These are phyloP conservation scores for Pseudochaenichthys georgianus DNA, from an alignment of 2,797 vertebrate genomes.

Conservation along the genomic window DNA sequence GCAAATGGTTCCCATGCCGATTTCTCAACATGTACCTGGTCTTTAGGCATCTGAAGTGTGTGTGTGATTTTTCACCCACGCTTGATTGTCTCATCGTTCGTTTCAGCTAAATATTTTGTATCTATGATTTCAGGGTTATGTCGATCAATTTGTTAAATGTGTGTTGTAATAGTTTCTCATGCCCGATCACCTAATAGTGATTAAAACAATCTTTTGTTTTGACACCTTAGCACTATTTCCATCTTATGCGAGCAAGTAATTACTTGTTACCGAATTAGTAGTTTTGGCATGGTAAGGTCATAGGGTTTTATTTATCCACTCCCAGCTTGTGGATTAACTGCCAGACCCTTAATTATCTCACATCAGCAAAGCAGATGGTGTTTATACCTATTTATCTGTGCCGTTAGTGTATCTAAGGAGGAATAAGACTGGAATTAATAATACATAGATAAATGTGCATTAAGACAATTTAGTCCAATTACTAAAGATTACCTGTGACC, in stretches of 20 bases:
- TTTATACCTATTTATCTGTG: slow-evolving; percentile 45
- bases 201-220: slow-evolving; percentile 23
- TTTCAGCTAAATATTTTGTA: slow-evolving; percentile 25
- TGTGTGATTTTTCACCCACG: not conserved
- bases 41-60: slow-evolving; percentile 2
- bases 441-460: slow-evolving; percentile 16
- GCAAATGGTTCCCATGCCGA: slow-evolving; percentile 60
- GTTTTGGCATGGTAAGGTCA: slow-evolving; percentile 1
- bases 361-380: slow-evolving; percentile 37
- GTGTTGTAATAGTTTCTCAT: slow-evolving; percentile 25
- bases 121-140: slow-evolving; percentile 10
- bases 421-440: slow-evolving; percentile 9
- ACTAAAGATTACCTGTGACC: slow-evolving; percentile 13
- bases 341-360: slow-evolving; percentile 35
- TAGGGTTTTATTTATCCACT: slow-evolving; percentile 37
- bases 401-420: slow-evolving; percentile 16
- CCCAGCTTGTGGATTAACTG: slow-evolving; percentile 9
- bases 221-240: slow-evolving; percentile 15
- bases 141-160: slow-evolving; percentile 10
- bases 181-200: slow-evolving; percentile 8
- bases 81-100: slow-evolving; percentile 34
- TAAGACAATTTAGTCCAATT: slow-evolving; percentile 21
- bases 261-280: slow-evolving; percentile 10
- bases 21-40: slow-evolving; percentile 53
- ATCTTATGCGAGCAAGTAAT: slow-evolving; percentile 29